Evolutionary conservation across 1,140 invertebrate genomes (phyloP), one percentile per base, ranked within the genome.

Genomic region (Platyura marginata): DNA sequence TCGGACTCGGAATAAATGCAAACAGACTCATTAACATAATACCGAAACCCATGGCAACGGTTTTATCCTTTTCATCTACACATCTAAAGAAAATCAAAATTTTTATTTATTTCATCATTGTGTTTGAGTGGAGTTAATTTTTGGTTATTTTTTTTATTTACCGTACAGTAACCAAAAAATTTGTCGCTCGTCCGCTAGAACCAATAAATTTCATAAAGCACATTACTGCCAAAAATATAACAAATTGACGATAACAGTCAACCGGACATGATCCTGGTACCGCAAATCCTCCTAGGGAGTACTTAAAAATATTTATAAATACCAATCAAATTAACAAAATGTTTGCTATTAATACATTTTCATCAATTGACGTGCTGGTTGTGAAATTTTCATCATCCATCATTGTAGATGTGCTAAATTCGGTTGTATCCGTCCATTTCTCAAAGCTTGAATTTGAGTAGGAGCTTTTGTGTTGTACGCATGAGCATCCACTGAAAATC

Each of bases 1-100:
- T 81, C 13, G 79, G 79, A 32, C 75, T 75, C 1, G 77, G 77
- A 51, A 80, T 77, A 41, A 79, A 76, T 15, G 75, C 74, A 41
- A 77, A 73, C 40, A 80, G 61, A 23, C 75, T 77, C 65, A 77
- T 71, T 29, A 78, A 62, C 46, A 68, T 75, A 47, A 79, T 57
- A 36, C 70, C 68, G 41, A 79, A 72, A 22, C 75, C 77, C 71
- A 79, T 76, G 0, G 77, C 72, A 0, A 77, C 74, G 1, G 77
- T 66, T 52, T 80, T 80, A 51, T 80, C 77, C 51, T 74, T 73
- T 48, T 79, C 76, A 9, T 77, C 74, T 1, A 80, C 75, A 54
- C 76, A 79, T 51, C 74, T 69, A 48, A 13, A 53, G 56, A 42
- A 29, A 40, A 46, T 45, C 25, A 49, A 40, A 19, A 39, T 10